Evolutionary conservation across 2,113 vertebrate genomes (phyloP).

Genomic region (Cottus gobio): DNA sequence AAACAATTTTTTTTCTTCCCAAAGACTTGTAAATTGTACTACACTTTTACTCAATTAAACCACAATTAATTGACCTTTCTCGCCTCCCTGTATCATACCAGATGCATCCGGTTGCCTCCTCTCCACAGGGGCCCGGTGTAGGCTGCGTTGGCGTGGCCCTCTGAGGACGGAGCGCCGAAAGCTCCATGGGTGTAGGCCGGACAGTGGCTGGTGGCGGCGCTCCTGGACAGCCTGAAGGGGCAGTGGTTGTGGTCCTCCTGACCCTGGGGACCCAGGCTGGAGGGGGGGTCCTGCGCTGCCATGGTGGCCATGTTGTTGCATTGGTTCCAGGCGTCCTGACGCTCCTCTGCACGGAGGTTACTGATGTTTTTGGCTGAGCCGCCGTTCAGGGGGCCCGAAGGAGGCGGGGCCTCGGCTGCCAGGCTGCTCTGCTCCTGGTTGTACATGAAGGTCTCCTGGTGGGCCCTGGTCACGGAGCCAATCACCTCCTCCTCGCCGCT

Average conservation of each 20-base stretch:
- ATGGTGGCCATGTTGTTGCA: constrained; percentile 77
- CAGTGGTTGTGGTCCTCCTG: constrained; percentile 73
- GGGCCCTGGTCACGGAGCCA: constrained; percentile 89
- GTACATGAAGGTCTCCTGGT: constrained; percentile 95
- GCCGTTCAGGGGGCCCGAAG: constrained; percentile 49
- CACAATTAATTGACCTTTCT: not conserved
- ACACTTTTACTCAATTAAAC: not conserved
- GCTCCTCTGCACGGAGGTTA: constrained; percentile 56
- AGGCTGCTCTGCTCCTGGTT: constrained; percentile 88
- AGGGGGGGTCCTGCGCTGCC: constrained; percentile 66
- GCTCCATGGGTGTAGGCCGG: constrained; percentile 79
- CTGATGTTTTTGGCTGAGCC: not conserved
- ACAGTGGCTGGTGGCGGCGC: constrained; percentile 79
- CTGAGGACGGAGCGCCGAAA: constrained; percentile 34
- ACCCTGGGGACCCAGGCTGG: constrained; percentile 67
- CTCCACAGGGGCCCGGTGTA: constrained; percentile 74
- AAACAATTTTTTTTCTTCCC: not conserved
- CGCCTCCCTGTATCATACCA: constrained; percentile 83
- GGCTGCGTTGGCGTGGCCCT: constrained; percentile 1
- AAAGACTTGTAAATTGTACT: not conserved
- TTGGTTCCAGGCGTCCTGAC: constrained; percentile 77
- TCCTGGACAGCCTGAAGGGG: constrained; percentile 83
- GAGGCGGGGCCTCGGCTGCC: constrained; percentile 58
- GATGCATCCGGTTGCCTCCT: constrained; percentile 90
- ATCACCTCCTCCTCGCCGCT: constrained; percentile 92